These are phyloP conservation scores for Labroides dimidiatus DNA, from an alignment of 2,797 vertebrate species.

Conservation along the genomic window DNA sequence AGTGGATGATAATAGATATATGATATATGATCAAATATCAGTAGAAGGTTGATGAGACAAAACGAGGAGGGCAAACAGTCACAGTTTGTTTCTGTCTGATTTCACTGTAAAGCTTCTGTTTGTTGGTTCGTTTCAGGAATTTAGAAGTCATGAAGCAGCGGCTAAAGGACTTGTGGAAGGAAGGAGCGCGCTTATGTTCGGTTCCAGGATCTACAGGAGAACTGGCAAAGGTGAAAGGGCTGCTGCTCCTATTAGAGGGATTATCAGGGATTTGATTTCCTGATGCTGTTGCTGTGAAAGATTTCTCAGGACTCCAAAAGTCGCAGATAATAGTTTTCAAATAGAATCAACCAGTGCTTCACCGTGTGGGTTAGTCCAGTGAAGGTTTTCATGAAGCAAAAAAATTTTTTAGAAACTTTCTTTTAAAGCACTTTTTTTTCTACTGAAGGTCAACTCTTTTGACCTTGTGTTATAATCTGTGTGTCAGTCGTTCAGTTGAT, in stretches of 20 bases:
- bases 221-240: constrained; percentile 90
- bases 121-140: constrained; percentile 85
- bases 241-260: background rate
- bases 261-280: background rate
- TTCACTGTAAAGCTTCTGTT: background rate
- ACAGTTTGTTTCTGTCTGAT: too few relatives aligned
- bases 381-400: background rate
- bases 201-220: constrained; percentile 96
- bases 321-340: background rate
- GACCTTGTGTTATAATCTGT: too few relatives aligned
- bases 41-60: too few relatives aligned
- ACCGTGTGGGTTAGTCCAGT: background rate
- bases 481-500: too few relatives aligned
- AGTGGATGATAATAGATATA: background rate
- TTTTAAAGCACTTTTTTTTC: background rate
- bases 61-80: too few relatives aligned
- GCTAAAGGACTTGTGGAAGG: constrained; percentile 92
- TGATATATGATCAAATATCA: too few relatives aligned
- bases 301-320: background rate
- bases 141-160: constrained; percentile 90
- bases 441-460: background rate
- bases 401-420: background rate
- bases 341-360: background rate
- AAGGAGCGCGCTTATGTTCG: constrained; percentile 88
- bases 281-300: background rate